phyloP scores from a whole-genome alignment of 2,888 invertebrate genomes.

The Athalia cordata region DNA sequence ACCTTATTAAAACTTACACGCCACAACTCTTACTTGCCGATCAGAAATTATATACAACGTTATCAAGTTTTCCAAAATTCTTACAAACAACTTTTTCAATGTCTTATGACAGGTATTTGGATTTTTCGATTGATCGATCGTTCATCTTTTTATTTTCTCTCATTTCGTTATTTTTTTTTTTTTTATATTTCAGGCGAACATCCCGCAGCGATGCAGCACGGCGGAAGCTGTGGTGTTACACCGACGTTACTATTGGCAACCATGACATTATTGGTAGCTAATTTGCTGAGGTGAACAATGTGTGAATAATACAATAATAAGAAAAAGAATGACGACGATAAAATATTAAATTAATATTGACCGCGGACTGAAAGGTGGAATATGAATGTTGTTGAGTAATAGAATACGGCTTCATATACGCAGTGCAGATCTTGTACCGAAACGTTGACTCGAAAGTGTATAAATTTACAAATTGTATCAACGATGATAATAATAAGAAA shows the following conservation, averaged over 20 bases:
- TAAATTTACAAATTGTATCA: too few relatives aligned
- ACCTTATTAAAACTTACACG: too few relatives aligned
- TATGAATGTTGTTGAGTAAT: too few relatives aligned
- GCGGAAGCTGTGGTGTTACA: slow-evolving; percentile 66
- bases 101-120: too few relatives aligned
- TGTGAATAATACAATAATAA: slow-evolving; percentile 52
- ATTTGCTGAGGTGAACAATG: slow-evolving; percentile 70
- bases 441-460: too few relatives aligned
- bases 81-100: too few relatives aligned
- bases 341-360: slow-evolving; percentile 46
- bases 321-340: slow-evolving; percentile 48
- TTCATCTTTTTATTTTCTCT: neutral
- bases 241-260: slow-evolving; percentile 67
- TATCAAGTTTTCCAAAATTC: too few relatives aligned
- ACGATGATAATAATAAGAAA: neutral
- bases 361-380: neutral
- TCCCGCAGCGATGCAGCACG: slow-evolving; percentile 88
- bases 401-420: too few relatives aligned
- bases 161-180: neutral
- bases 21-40: too few relatives aligned
- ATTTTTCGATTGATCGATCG: too few relatives aligned
- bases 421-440: too few relatives aligned
- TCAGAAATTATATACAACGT: too few relatives aligned
- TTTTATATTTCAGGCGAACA: slow-evolving; percentile 81
- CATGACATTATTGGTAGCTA: slow-evolving; percentile 64